A percentile compares a stretch with the other conserved stretches of the same genome.
Conservation (phyloP, 1,140 invertebrate species). For the Drosophila tsacasi region DNA sequence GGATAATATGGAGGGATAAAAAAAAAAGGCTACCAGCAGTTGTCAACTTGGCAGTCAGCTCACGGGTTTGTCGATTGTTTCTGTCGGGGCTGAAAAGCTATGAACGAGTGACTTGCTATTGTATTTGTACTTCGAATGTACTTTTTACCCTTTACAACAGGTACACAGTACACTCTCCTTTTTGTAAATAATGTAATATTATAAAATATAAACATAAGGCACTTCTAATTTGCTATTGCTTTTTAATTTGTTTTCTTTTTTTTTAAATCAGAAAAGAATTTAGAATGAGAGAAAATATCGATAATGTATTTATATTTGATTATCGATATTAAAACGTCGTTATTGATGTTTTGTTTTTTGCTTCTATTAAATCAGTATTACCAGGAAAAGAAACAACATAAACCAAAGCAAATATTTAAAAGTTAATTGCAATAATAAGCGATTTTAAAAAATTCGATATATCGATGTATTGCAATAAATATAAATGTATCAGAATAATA, state of each 20-base stretch:
- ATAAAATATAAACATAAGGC: background rate
- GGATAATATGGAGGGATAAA: background rate
- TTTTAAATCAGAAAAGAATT: too few relatives aligned
- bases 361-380: too few relatives aligned
- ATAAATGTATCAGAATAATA: too few relatives aligned
- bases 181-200: background rate
- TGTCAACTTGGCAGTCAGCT: conserved; percentile 31
- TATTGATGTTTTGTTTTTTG: too few relatives aligned
- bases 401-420: too few relatives aligned
- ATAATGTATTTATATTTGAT: background rate
- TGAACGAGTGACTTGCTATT: conserved; percentile 16
- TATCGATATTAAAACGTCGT: too few relatives aligned
- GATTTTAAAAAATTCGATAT: too few relatives aligned
- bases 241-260: background rate
- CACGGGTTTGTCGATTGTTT: conserved; percentile 25
- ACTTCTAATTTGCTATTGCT: background rate
- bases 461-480: too few relatives aligned
- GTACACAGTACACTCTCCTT: background rate
- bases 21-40: background rate
- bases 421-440: too few relatives aligned
- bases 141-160: conserved; percentile 4
- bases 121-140: background rate
- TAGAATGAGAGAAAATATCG: background rate
- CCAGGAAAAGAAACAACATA: too few relatives aligned
- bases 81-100: conserved; percentile 21